Evolutionary conservation across 2,888 invertebrate genomes (phyloP).

Genomic region (Corbicula japonica): DNA sequence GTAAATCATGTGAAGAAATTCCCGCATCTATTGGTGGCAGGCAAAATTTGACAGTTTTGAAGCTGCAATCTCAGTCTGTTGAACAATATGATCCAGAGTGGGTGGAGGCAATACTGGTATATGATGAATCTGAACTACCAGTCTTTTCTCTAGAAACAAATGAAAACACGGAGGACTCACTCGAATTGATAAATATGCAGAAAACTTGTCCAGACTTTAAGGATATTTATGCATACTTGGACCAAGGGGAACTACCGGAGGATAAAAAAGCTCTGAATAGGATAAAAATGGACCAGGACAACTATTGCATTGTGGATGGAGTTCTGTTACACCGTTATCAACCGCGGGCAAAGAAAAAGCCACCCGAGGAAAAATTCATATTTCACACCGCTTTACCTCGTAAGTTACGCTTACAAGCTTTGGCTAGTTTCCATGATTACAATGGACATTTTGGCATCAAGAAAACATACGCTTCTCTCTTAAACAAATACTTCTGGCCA

Average conservation of each 20-base stretch:
- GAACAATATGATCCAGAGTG: no score
- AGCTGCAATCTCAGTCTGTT: no score
- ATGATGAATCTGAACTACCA: background rate
- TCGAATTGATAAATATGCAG: slow-evolving; percentile 4
- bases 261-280: slow-evolving; percentile 22
- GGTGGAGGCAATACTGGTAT: slow-evolving; percentile 24
- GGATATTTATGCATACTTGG: slow-evolving; percentile 24
- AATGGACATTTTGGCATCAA: slow-evolving; percentile 17
- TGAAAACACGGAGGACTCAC: background rate
- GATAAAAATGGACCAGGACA: slow-evolving; percentile 17
- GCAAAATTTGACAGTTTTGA: no score
- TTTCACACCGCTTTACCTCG: slow-evolving; percentile 30
- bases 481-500: slow-evolving; percentile 11
- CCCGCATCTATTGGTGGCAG: no score
- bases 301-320: slow-evolving; percentile 26
- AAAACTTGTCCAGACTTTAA: slow-evolving; percentile 28
- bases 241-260: background rate
- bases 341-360: no score
- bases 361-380: slow-evolving; percentile 23
- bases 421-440: slow-evolving; percentile 5
- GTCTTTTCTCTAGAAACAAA: background rate
- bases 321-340: slow-evolving; percentile 21
- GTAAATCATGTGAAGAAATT: no score
- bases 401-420: slow-evolving; percentile 3
- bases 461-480: background rate